Percentiles rank a stretch among this genome's conserved stretches.
Evolutionary conservation across 1,140 invertebrate genomes (phyloP).

Genomic region (Acromyrmex heyeri): DNA sequence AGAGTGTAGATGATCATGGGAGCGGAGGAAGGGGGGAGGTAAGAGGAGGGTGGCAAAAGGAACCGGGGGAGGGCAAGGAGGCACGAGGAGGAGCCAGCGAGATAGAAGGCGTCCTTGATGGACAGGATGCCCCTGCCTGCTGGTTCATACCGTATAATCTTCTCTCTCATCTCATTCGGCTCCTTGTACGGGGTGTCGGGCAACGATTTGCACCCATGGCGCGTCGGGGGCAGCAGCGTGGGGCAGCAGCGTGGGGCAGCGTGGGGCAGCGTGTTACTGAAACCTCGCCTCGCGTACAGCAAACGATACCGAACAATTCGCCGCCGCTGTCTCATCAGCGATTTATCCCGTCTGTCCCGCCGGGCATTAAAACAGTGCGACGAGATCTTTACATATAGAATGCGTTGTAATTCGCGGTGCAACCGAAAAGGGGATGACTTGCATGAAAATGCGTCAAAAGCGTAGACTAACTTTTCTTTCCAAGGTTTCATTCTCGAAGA

Average conservation of each 20-base stretch:
- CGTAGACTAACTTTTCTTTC: background rate
- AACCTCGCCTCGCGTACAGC: conserved; percentile 41
- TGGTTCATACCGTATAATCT: conserved; percentile 81
- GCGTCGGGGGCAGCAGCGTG: conserved; percentile 66
- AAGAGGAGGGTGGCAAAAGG: conserved; percentile 16
- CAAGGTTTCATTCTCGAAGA: background rate
- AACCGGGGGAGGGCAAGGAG: conserved; percentile 46
- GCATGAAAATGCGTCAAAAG: background rate
- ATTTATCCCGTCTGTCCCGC: conserved; percentile 41
- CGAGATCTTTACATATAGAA: background rate
- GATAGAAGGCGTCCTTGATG: conserved; percentile 83
- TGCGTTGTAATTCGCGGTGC: conserved; percentile 22
- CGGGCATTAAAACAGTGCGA: conserved; percentile 48
- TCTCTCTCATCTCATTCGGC: conserved; percentile 82
- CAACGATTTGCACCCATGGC: conserved; percentile 79
- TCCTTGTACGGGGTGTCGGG: conserved; percentile 79
- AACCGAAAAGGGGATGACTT: background rate
- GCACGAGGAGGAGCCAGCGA: conserved; percentile 76
- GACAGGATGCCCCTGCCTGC: conserved; percentile 82
- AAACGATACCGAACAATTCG: conserved; percentile 54
- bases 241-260: conserved; percentile 56
- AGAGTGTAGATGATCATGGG: conserved; percentile 35
- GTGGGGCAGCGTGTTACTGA: conserved; percentile 54
- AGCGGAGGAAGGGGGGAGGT: background rate
- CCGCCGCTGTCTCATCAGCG: conserved; percentile 57